Conservation (phyloP, 1,140 invertebrate genomes). For the Drosophila pandora region DNA sequence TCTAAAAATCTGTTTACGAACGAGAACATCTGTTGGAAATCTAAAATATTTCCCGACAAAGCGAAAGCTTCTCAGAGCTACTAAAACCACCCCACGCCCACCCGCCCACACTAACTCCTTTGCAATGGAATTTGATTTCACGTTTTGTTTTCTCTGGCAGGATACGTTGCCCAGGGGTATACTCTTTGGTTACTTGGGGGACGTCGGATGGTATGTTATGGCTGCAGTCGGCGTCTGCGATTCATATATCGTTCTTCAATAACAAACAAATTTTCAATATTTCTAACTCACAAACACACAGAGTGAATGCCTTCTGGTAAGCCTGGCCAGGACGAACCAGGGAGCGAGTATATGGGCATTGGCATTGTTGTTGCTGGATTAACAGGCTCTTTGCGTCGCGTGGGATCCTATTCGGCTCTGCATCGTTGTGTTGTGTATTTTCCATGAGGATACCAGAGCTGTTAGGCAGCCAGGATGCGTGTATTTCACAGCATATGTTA, state of each 20-base stretch:
- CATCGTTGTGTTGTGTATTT: conserved; percentile 9
- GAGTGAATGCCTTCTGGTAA: conserved; percentile 5
- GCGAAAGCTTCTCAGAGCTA: conserved; percentile 4
- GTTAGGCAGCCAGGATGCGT: conserved; percentile 25
- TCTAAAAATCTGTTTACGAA: conserved; percentile 73
- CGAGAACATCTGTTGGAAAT: conserved; percentile 70
- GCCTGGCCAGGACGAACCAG: conserved; percentile 14
- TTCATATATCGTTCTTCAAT: conserved; percentile 69
- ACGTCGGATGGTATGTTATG: conserved; percentile 4
- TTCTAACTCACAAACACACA: conserved; percentile 50
- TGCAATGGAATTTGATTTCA: conserved; percentile 43
- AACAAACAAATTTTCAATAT: conserved; percentile 76
- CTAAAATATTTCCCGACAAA: conserved; percentile 65
- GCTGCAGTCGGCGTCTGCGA: conserved; percentile 26
- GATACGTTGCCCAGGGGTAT: conserved; percentile 10
- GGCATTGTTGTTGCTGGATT: conserved; percentile 68
- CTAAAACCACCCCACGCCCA: not conserved
- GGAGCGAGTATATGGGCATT: conserved; percentile 4
- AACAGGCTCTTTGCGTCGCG: conserved; percentile 40
- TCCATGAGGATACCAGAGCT: conserved; percentile 5
- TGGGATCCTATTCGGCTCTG: conserved; percentile 5
- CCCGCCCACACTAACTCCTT: conserved; percentile 9
- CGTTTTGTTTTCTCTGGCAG: conserved; percentile 62
- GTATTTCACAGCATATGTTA: conserved; percentile 53
- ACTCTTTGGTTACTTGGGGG: not conserved